Percentiles rank a stretch among this genome's conserved stretches.
These are phyloP conservation scores for Channa striata DNA, from an alignment of 2,797 vertebrate genomes.

Conservation along the genomic window DNA sequence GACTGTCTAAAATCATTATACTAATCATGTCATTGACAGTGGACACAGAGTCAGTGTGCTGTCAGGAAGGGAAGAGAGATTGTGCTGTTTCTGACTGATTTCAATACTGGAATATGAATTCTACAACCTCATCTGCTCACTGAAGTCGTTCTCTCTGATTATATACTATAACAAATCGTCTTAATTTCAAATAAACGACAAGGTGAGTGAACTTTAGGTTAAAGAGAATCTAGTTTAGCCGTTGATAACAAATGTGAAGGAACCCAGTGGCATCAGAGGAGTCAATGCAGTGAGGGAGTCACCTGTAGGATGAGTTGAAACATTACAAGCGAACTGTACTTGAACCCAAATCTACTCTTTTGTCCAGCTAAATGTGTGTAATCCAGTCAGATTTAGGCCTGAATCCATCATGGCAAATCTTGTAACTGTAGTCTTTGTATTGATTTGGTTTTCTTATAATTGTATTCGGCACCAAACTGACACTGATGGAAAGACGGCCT, in stretches of 20 bases:
- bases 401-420: too few relatives aligned
- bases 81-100: too few relatives aligned
- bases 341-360: not conserved
- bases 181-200: not conserved
- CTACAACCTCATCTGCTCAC: too few relatives aligned
- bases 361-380: too few relatives aligned
- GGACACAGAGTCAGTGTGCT: not conserved
- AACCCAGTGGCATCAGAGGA: not conserved
- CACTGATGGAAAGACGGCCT: too few relatives aligned
- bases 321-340: conserved; percentile 22
- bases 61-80: not conserved
- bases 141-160: too few relatives aligned
- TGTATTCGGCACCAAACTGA: too few relatives aligned
- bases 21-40: conserved; percentile 39
- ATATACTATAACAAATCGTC: too few relatives aligned
- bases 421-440: too few relatives aligned
- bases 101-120: too few relatives aligned
- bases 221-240: not conserved
- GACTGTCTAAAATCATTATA: conserved; percentile 56
- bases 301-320: conserved; percentile 63
- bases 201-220: not conserved
- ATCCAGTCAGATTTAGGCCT: too few relatives aligned
- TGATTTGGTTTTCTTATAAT: too few relatives aligned
- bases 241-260: not conserved
- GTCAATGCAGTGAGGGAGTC: conserved; percentile 49